Percentiles rank a stretch among this genome's conserved stretches.
These are phyloP conservation scores for Macquaria australasica DNA, from an alignment of 2,113 vertebrate species.

Conservation along the genomic window DNA sequence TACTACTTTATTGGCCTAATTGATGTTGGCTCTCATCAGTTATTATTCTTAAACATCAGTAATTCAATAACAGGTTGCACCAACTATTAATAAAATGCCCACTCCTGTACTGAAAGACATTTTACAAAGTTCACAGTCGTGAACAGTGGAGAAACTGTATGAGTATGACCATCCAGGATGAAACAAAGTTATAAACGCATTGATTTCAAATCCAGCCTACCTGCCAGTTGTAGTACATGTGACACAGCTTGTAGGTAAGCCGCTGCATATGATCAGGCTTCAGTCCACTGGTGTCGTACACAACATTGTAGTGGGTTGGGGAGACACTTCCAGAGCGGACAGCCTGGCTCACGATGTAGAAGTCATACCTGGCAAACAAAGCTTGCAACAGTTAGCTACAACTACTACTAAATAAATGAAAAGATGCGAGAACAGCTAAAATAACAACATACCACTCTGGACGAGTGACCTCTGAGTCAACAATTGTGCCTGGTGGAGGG, in stretches of 20 bases:
- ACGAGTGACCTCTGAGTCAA: conserved; percentile 93
- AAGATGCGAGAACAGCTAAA: background rate
- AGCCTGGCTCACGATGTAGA: conserved; percentile 93
- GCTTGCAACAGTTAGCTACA: background rate
- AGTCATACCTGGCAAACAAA: conserved; percentile 89
- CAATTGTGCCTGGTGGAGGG: conserved; percentile 92
- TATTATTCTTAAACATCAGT: background rate
- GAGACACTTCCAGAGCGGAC: conserved; percentile 89
- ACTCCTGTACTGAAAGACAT: too few species aligned
- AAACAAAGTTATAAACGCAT: background rate
- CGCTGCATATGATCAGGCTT: conserved; percentile 96
- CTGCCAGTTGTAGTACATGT: conserved; percentile 98
- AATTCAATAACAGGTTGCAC: background rate
- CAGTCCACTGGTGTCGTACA: conserved; percentile 92
- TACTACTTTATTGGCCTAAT: too few species aligned
- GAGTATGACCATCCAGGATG: background rate
- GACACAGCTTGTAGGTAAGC: conserved; percentile 96
- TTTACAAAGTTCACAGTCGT: too few species aligned
- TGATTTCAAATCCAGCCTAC: conserved; percentile 68
- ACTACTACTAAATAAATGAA: background rate
- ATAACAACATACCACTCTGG: conserved; percentile 89
- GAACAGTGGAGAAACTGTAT: background rate
- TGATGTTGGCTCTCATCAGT: background rate
- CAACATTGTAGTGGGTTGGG: conserved; percentile 95
- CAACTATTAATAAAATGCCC: background rate